These are phyloP conservation scores for Euproctis similis DNA, from an alignment of 2,888 invertebrate genomes.

Conservation along the genomic window DNA sequence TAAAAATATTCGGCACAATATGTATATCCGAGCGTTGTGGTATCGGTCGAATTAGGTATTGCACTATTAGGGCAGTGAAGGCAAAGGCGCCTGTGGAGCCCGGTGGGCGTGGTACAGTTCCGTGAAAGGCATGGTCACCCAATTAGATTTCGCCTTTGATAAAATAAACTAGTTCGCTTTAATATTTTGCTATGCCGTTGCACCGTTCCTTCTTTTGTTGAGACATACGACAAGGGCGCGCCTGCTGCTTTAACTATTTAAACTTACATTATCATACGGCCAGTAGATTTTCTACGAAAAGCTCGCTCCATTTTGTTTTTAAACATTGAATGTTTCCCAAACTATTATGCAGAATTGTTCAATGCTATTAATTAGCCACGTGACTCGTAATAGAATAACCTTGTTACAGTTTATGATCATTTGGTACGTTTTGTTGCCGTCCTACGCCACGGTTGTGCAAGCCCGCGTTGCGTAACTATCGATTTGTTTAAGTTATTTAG, in stretches of 20 bases:
- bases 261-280: too few species aligned
- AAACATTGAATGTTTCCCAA: conserved; percentile 26
- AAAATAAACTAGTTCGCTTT: conserved; percentile 33
- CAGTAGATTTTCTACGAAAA: too few species aligned
- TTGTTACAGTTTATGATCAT: conserved; percentile 39
- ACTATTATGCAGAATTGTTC: conserved; percentile 22
- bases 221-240: conserved; percentile 23
- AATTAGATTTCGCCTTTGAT: conserved; percentile 56
- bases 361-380: conserved; percentile 31
- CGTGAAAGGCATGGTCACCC: conserved; percentile 60
- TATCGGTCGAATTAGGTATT: conserved; percentile 30
- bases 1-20: conserved; percentile 30
- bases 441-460: conserved; percentile 35
- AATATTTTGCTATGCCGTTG: conserved; percentile 39
- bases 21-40: conserved; percentile 16
- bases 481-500: conserved; percentile 36
- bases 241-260: conserved; percentile 14
- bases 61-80: conserved; percentile 38
- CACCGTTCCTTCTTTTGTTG: conserved; percentile 38
- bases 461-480: conserved; percentile 37
- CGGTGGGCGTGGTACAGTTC: conserved; percentile 44
- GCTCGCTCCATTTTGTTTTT: conserved; percentile 36
- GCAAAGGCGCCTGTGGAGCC: conserved; percentile 35
- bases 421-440: conserved; percentile 28
- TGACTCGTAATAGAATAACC: conserved; percentile 39